Evolutionary conservation across 2,797 vertebrate species (phyloP), one percentile per base, ranked within the genome.

Genomic region (Gambelia wislizenii): DNA sequence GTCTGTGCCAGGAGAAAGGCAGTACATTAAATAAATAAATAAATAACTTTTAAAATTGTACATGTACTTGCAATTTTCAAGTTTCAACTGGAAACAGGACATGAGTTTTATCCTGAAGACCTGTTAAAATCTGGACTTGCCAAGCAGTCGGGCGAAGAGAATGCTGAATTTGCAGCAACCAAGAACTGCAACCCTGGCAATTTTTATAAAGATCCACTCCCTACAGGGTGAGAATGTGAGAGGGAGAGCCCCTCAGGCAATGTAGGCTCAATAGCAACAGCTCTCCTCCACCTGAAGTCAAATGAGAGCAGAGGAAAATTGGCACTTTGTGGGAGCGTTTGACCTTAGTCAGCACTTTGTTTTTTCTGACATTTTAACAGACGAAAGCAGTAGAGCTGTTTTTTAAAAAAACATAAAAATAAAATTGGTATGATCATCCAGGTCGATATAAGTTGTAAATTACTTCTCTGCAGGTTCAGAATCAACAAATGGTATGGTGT

Each of bases 271-370:
- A 76, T 44, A 47, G 36, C 59, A 47, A 44, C 44, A 85, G 44
- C n/a, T 86, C 47, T 81, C 76, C 56, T 86, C 59, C 59, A 67
- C 84, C 39, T 83, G 78, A 87, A 80, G 79, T 49, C 56, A 88
- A 75, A 83, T 61, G 54, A 86, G 54, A 89, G n/a, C 27, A 49
- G 90, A 91, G 85, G 80, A 76, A 86, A 86, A 67, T 79, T 81
- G 76, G 42, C 49, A 84, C 27, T 25, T 49, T 61, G 2, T 75
- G 77, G 56, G 0, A 0, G 27, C 61, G 30, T 83, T 87, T 79
- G 70, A 70, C 30, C n/a, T 77, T 54, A 89, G 80, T 86, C 84
- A 87, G 90, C 87, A 83, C 44, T 47, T 89, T 22, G 76, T 4
- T 44, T 74, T 20, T 59, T 74, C 16, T 52, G 56, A 2, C 13